phyloP scores from a whole-genome alignment of 2,113 vertebrate species.

The Pseudolaguvia tuberculata region DNA sequence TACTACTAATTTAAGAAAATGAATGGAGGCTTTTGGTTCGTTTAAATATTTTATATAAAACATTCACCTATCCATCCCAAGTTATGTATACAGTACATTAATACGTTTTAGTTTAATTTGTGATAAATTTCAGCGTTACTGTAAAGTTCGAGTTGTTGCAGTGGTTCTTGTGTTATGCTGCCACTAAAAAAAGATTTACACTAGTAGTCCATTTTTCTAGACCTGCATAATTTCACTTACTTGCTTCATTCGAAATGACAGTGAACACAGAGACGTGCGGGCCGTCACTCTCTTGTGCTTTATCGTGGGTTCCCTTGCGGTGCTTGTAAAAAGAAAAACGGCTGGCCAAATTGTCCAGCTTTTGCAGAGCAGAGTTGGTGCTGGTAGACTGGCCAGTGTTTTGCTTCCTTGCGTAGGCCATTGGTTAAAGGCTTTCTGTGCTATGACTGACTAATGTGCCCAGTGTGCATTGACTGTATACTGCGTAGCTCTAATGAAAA shows the following conservation, averaged over 20 bases:
- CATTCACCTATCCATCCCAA: too few relatives aligned
- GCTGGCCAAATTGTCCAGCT: constrained; percentile 78
- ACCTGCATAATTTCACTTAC: constrained; percentile 72
- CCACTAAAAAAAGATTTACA: too few relatives aligned
- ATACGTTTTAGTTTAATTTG: too few relatives aligned
- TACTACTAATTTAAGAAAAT: too few relatives aligned
- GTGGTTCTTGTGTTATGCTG: too few relatives aligned
- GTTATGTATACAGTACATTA: too few relatives aligned
- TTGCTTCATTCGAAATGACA: constrained; percentile 78
- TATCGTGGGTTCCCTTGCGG: constrained; percentile 77
- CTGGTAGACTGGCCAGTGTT: constrained; percentile 62
- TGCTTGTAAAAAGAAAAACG: constrained; percentile 79
- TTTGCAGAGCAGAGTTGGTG: constrained; percentile 72
- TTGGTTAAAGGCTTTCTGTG: constrained; percentile 52
- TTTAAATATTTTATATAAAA: neutral
- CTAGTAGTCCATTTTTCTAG: neutral
- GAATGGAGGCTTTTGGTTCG: too few relatives aligned
- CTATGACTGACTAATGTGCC: constrained; percentile 55
- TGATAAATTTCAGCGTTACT: too few relatives aligned
- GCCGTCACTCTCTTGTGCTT: constrained; percentile 71
- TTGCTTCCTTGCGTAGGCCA: constrained; percentile 81
- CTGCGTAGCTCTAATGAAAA: constrained; percentile 50
- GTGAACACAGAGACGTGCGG: constrained; percentile 76
- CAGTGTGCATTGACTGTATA: constrained; percentile 57
- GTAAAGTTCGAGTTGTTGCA: too few relatives aligned